phyloP scores from a whole-genome alignment of 2,113 vertebrate genomes.

The Cebidichthys violaceus region DNA sequence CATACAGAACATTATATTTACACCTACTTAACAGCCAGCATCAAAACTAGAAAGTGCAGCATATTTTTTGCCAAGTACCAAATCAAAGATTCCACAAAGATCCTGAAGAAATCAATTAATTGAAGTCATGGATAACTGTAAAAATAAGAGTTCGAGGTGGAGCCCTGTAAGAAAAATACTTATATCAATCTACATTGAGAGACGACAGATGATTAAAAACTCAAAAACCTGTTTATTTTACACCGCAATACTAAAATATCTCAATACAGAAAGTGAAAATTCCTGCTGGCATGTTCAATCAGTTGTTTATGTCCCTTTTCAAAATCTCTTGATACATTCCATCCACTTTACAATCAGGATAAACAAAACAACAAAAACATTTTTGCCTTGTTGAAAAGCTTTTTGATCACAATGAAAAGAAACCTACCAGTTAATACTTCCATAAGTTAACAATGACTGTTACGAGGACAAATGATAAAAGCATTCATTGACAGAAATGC shows the following conservation, averaged over 20 bases:
- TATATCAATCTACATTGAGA: slow-evolving; percentile 50
- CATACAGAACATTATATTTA: not conserved
- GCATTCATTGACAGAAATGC: slow-evolving; percentile 55
- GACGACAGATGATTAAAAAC: slow-evolving; percentile 76
- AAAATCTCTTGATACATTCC: slow-evolving; percentile 55
- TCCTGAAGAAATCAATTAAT: not conserved
- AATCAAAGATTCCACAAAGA: not conserved
- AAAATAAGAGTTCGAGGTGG: not conserved
- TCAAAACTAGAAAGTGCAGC: not conserved
- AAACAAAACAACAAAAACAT: slow-evolving; percentile 43
- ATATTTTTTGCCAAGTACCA: not conserved
- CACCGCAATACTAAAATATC: slow-evolving; percentile 76
- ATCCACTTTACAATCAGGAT: slow-evolving; percentile 52
- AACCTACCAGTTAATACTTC: slow-evolving; percentile 46
- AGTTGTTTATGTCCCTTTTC: slow-evolving; percentile 60
- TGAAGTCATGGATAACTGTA: not conserved
- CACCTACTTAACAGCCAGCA: not conserved
- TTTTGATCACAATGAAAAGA: slow-evolving; percentile 56
- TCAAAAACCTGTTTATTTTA: slow-evolving; percentile 80
- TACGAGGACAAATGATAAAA: slow-evolving; percentile 47
- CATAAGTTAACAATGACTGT: slow-evolving; percentile 41
- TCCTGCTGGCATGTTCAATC: slow-evolving; percentile 74
- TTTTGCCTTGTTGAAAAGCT: slow-evolving; percentile 25
- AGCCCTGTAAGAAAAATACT: not conserved
- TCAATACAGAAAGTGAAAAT: slow-evolving; percentile 72